Percentiles rank a stretch among this genome's conserved stretches.
phyloP scores from a whole-genome alignment of 2,797 vertebrate species.

The Lithobates pipiens region DNA sequence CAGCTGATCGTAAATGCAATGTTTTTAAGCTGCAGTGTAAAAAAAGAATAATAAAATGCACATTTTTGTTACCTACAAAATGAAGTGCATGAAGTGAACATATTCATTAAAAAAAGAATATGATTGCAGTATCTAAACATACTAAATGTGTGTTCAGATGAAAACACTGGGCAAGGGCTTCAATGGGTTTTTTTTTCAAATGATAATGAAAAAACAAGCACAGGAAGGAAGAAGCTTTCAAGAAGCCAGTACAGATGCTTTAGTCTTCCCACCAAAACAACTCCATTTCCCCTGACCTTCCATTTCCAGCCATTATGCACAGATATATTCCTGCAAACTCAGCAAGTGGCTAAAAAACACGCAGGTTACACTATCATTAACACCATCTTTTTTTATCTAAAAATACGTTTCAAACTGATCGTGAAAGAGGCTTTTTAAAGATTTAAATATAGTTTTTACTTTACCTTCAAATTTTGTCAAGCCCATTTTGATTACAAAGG shows the following conservation, averaged over 20 bases:
- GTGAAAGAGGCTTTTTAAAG: too few relatives aligned
- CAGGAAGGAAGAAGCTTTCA: slow-evolving; percentile 57
- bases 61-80: too few relatives aligned
- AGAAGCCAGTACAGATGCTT: slow-evolving; percentile 60
- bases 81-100: too few relatives aligned
- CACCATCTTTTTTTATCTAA: not conserved
- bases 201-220: slow-evolving; percentile 33
- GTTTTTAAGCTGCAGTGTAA: too few relatives aligned
- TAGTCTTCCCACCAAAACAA: slow-evolving; percentile 50
- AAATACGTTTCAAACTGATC: too few relatives aligned
- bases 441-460: too few relatives aligned
- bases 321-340: slow-evolving; percentile 53
- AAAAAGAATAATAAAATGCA: too few relatives aligned
- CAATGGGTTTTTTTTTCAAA: not conserved
- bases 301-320: slow-evolving; percentile 67
- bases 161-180: not conserved
- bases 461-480: too few relatives aligned
- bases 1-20: too few relatives aligned
- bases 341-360: slow-evolving; percentile 24
- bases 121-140: slow-evolving; percentile 12
- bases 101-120: not conserved
- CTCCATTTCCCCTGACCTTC: slow-evolving; percentile 64
- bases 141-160: slow-evolving; percentile 6
- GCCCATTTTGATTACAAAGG: too few relatives aligned
- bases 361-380: not conserved